A percentile compares a stretch with the other conserved stretches of the same genome.
These are phyloP conservation scores for Acanthoscelides obtectus DNA, from an alignment of 2,888 invertebrate genomes.

Conservation along the genomic window DNA sequence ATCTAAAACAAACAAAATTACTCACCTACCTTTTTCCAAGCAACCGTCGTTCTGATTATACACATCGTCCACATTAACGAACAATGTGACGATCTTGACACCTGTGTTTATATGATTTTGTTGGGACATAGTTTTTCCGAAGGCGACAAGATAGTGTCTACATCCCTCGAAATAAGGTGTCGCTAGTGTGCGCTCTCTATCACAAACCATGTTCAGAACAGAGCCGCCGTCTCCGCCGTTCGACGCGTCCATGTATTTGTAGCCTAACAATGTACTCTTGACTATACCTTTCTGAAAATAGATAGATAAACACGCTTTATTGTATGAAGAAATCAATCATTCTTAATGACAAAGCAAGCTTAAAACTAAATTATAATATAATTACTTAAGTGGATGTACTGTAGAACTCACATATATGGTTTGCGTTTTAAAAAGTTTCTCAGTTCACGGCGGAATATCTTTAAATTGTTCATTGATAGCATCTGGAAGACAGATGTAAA, in stretches of 20 bases:
- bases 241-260: constrained; percentile 52
- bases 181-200: constrained; percentile 51
- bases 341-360: too few relatives aligned
- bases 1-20: too few relatives aligned
- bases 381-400: too few relatives aligned
- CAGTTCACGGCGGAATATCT: too few relatives aligned
- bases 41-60: neutral
- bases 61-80: constrained; percentile 24
- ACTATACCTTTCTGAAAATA: constrained; percentile 39
- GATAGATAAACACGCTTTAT: neutral
- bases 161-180: constrained; percentile 56
- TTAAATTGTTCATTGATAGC: too few relatives aligned
- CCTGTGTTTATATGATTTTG: constrained; percentile 20
- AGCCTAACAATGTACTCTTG: constrained; percentile 46
- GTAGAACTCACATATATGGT: too few relatives aligned
- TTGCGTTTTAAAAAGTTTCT: too few relatives aligned
- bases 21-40: neutral
- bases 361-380: too few relatives aligned
- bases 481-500: too few relatives aligned
- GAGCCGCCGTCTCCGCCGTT: constrained; percentile 57
- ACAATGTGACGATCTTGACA: constrained; percentile 41
- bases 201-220: constrained; percentile 54
- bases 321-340: too few relatives aligned
- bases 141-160: constrained; percentile 51
- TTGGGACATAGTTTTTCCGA: constrained; percentile 45